These are phyloP conservation scores for Anaspis maculata DNA, from an alignment of 2,888 invertebrate genomes.

Conservation along the genomic window DNA sequence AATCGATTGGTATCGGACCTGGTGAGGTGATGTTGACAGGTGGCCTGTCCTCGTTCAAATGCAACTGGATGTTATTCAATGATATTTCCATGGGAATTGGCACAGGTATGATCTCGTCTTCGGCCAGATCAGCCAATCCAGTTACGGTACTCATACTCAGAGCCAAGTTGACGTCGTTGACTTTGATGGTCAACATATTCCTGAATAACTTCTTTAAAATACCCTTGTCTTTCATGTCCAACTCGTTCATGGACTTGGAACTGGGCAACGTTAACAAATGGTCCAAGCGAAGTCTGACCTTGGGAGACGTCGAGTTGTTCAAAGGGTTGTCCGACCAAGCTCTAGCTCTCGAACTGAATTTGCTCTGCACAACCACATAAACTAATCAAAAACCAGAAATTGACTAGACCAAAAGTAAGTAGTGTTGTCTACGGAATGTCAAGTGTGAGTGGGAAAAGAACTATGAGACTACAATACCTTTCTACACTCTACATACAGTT, in stretches of 20 bases:
- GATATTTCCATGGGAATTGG: constrained; percentile 76
- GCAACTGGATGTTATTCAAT: constrained; percentile 66
- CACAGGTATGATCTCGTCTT: constrained; percentile 75
- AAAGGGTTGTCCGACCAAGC: constrained; percentile 67
- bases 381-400: constrained; percentile 7
- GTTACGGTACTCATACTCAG: constrained; percentile 76
- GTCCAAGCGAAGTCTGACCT: constrained; percentile 54
- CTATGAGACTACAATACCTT: neutral
- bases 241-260: constrained; percentile 26
- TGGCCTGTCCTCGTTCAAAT: constrained; percentile 76
- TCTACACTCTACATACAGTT: neutral
- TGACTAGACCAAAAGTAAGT: neutral
- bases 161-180: constrained; percentile 57
- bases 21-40: constrained; percentile 74
- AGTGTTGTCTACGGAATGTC: no score
- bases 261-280: constrained; percentile 47
- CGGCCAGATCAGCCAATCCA: constrained; percentile 73
- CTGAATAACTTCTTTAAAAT: constrained; percentile 42
- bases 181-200: constrained; percentile 54
- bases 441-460: no score
- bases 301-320: constrained; percentile 44
- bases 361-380: constrained; percentile 50
- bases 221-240: constrained; percentile 42
- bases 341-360: constrained; percentile 73
- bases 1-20: constrained; percentile 69